Evolutionary conservation across 2,797 vertebrate genomes (phyloP), one percentile per base, ranked within the genome.

Genomic region (Hipposideros larvatus): DNA sequence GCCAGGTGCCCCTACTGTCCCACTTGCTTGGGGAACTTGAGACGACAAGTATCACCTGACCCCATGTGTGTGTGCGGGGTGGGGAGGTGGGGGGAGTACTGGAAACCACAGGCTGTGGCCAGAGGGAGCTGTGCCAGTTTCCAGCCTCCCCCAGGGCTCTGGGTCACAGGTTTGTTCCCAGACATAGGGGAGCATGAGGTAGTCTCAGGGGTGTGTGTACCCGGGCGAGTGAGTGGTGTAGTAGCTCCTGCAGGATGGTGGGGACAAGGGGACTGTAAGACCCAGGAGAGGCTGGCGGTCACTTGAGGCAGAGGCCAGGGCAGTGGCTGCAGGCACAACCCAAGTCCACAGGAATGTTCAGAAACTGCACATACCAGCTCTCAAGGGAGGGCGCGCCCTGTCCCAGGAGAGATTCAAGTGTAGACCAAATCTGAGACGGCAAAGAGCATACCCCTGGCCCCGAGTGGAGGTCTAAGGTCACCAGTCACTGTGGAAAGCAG

Each of bases 401-500:
- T 73, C 79, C 85, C 19, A 8, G 41, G 82, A 66, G 61, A 55
- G 63, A 55, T 51, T 53, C 91, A 68, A 84, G 70, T 2, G 3
- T n/a, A 7, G 43, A 22, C 48, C 75, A 37, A 43, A 66, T 31
- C 61, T 4, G 53, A 28, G 61, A 14, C 3, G 0, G 63, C 24
- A 7, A 18, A 74, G 51, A 7, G 8, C 41, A 34, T 9, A 5
- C n/a, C 15, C 46, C 28, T 14, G 41, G 22, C 48, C 11, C 0
- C 0, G 28, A 8, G 34, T 11, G 22, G 57, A 26, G 16, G 34
- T 34, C 57, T 37, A 6, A 11, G 24, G 2, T 1, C 0, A 0
- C 24, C 1, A 0, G 13, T 10, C 37, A 4, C 19, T 0, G 0
- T 1, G 41, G 68, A 66, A 19, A 19, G 55, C 9, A 37, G 13